Conservation (phyloP, 2,113 vertebrate species). For the Amblyornis subalaris region DNA sequence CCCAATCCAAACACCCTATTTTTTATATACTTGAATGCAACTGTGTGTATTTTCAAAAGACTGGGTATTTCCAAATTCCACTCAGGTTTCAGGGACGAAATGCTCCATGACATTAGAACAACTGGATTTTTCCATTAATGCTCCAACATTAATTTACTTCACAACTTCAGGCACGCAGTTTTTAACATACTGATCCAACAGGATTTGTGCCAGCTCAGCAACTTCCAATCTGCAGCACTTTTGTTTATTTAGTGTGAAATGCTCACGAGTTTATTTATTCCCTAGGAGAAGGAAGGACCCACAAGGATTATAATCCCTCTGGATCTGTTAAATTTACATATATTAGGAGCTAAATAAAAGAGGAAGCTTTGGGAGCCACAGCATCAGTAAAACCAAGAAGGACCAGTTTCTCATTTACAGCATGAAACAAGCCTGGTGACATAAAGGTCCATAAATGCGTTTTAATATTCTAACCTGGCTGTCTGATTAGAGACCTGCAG, state of each 20-base stretch:
- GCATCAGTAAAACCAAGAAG: not conserved
- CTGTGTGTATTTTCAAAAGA: not conserved
- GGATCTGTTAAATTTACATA: not conserved
- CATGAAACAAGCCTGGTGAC: not conserved
- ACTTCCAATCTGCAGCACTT: not conserved
- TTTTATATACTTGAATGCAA: not conserved
- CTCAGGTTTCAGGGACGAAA: not conserved
- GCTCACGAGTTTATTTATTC: not conserved
- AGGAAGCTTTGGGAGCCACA: not conserved
- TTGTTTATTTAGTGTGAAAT: not conserved
- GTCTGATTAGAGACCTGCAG: not conserved
- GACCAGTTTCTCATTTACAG: not conserved
- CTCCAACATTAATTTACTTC: not conserved
- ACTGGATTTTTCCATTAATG: not conserved
- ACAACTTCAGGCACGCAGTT: not conserved
- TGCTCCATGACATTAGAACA: not conserved
- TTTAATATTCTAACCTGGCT: not conserved
- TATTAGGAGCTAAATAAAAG: not conserved
- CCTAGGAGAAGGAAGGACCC: not conserved
- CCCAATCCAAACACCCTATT: not conserved
- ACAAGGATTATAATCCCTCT: not conserved
- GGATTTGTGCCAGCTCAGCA: not conserved
- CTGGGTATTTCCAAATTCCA: not conserved
- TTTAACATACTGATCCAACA: not conserved
- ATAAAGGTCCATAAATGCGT: not conserved